phyloP scores from a whole-genome alignment of 2,113 vertebrate genomes.

The Tringa solitaria region DNA sequence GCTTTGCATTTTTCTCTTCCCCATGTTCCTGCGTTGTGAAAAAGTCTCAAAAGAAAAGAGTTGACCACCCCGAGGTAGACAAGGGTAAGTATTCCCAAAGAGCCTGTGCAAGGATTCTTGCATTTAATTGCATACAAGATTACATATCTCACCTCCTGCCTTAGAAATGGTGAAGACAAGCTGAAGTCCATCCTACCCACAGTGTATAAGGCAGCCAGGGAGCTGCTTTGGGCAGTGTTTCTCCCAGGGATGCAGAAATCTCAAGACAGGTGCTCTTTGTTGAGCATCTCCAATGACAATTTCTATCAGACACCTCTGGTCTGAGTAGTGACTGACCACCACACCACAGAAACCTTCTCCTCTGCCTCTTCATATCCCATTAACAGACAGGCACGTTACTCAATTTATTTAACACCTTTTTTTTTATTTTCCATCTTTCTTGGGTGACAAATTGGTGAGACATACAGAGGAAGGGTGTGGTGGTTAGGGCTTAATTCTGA shows the following conservation, averaged over 20 bases:
- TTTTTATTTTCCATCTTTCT: background rate
- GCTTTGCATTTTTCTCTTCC: background rate
- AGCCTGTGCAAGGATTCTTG: background rate
- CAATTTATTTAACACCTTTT: background rate
- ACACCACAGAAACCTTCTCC: background rate
- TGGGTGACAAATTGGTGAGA: background rate
- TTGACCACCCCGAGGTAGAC: background rate
- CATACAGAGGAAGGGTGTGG: background rate
- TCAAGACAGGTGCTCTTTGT: background rate
- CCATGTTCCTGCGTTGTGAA: background rate
- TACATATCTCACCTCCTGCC: background rate
- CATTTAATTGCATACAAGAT: background rate
- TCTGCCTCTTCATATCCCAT: background rate
- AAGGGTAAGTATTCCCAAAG: background rate
- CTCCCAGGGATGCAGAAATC: background rate
- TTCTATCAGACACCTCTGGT: background rate
- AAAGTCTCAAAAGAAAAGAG: background rate
- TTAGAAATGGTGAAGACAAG: background rate
- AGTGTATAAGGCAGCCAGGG: background rate
- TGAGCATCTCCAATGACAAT: background rate
- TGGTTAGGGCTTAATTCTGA: background rate
- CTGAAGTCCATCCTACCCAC: background rate
- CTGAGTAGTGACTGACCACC: background rate
- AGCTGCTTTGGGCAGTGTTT: background rate
- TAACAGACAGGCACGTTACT: background rate